Conservation (phyloP, 2,113 vertebrate genomes). For the Plectropomus leopardus region DNA sequence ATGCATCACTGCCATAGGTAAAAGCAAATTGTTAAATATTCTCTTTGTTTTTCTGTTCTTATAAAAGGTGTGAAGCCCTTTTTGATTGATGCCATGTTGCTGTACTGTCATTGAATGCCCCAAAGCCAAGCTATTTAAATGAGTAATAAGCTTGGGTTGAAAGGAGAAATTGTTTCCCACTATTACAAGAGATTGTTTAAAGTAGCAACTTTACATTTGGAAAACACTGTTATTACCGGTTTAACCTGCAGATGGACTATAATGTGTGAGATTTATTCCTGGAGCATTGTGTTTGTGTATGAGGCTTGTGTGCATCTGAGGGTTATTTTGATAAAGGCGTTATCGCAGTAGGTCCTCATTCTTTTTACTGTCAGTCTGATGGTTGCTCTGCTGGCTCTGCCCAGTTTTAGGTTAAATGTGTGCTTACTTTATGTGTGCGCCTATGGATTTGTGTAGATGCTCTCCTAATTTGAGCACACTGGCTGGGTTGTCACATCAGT, state of each 20-base stretch:
- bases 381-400: slow-evolving; percentile 21
- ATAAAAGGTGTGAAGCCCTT: slow-evolving; percentile 11
- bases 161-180: slow-evolving; percentile 30
- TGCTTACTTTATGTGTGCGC: slow-evolving; percentile 5
- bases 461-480: not conserved
- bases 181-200: slow-evolving; percentile 45
- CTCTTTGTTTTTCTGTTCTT: slow-evolving; percentile 18
- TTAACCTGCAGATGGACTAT: slow-evolving; percentile 27
- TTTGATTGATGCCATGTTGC: slow-evolving; percentile 57
- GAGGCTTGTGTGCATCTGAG: slow-evolving; percentile 17
- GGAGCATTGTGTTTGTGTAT: slow-evolving; percentile 6
- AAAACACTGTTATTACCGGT: slow-evolving; percentile 38
- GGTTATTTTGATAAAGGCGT: slow-evolving; percentile 35
- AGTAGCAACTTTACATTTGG: slow-evolving; percentile 24
- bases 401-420: slow-evolving; percentile 14
- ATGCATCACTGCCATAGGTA: slow-evolving; percentile 9
- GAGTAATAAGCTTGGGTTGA: slow-evolving; percentile 40
- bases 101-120: slow-evolving; percentile 43
- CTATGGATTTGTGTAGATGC: slow-evolving; percentile 30
- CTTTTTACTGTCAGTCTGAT: slow-evolving; percentile 30
- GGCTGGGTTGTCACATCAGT: slow-evolving; percentile 37
- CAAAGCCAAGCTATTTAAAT: slow-evolving; percentile 54
- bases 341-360: slow-evolving; percentile 28
- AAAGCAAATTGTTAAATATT: slow-evolving; percentile 16
- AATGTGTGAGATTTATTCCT: slow-evolving; percentile 2